Percentiles rank a stretch among this genome's conserved stretches.
These are phyloP conservation scores for Lepus timidus DNA, from an alignment of 2,113 vertebrate species.

Conservation along the genomic window DNA sequence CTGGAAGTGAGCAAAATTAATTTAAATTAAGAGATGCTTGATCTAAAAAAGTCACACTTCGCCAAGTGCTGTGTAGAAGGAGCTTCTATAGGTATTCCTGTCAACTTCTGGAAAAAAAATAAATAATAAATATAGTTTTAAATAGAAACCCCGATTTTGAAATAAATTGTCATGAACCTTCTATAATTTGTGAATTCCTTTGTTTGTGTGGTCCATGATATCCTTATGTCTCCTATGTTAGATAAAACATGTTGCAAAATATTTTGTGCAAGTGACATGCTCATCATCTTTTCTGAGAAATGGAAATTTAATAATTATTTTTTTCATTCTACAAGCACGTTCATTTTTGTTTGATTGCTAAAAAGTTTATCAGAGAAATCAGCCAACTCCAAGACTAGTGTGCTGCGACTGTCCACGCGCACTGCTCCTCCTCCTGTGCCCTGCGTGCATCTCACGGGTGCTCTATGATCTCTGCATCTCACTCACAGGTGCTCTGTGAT, in stretches of 20 bases:
- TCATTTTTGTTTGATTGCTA: background rate
- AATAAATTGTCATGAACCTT: background rate
- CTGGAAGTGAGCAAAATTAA: background rate
- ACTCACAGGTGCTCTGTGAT: no score
- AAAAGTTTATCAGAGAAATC: constrained; percentile 25
- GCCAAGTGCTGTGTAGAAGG: background rate
- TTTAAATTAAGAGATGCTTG: background rate
- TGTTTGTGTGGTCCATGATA: background rate
- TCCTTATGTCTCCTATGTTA: background rate
- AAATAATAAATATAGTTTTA: background rate
- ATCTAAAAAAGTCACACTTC: background rate
- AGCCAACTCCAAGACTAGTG: background rate
- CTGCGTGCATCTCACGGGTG: background rate
- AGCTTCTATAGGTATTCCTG: background rate
- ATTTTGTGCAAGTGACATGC: background rate
- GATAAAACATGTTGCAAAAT: background rate
- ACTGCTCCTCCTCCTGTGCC: background rate
- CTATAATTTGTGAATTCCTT: background rate
- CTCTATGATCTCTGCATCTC: background rate
- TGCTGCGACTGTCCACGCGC: background rate
- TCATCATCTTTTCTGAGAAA: background rate
- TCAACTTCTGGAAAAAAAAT: background rate
- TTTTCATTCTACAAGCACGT: background rate
- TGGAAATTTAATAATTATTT: background rate
- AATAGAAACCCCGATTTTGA: background rate